phyloP scores from a whole-genome alignment of 2,113 vertebrate species.

The Podarcis raffonei region DNA sequence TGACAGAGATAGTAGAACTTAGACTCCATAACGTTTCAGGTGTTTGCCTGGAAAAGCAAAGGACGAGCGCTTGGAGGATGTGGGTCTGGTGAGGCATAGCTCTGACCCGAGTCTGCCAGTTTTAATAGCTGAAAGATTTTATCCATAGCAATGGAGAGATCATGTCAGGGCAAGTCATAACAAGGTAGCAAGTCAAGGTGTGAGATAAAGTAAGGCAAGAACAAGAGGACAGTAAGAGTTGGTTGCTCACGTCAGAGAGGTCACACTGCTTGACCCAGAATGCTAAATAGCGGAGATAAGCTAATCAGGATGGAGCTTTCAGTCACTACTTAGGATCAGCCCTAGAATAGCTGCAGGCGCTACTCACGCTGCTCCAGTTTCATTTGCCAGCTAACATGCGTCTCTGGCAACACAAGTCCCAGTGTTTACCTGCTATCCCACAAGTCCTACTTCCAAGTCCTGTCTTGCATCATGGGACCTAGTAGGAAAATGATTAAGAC shows the following conservation, averaged over 20 bases:
- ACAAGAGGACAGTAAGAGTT: background rate
- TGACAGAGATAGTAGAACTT: background rate
- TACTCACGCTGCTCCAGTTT: background rate
- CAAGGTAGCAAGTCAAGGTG: conserved; percentile 1
- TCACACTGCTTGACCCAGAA: conserved; percentile 12
- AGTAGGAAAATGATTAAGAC: background rate
- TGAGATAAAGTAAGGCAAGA: conserved; percentile 1
- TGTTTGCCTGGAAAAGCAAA: background rate
- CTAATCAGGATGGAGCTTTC: conserved; percentile 19
- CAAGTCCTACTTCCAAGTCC: background rate
- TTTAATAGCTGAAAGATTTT: background rate
- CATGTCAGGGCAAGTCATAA: background rate
- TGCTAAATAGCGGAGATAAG: conserved; percentile 15
- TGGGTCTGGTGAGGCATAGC: too few species aligned
- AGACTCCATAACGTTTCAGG: background rate
- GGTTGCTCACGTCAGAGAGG: background rate
- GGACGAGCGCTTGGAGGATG: too few species aligned
- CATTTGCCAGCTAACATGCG: background rate
- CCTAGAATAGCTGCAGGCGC: conserved; percentile 1
- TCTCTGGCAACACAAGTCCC: background rate
- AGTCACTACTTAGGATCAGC: conserved; percentile 4
- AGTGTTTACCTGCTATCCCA: background rate
- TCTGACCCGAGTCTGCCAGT: background rate
- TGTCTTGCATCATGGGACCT: background rate
- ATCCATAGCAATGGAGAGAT: background rate